Base-by-base conservation (phyloP, 2,113 vertebrate species). In the Aspiorhynchus laticeps region DNA sequence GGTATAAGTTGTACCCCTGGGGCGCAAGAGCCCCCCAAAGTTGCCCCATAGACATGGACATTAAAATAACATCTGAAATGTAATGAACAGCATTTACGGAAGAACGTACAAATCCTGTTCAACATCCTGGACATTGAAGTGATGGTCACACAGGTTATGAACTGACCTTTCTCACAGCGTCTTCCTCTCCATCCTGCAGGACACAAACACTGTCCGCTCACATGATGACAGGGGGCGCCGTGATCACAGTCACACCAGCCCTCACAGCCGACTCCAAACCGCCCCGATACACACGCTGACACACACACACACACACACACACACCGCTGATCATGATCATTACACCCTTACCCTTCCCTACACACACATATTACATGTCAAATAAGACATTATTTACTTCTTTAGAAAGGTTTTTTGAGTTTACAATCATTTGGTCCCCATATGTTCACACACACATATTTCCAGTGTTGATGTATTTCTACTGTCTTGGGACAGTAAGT, bases 111-210 rank as follows among this genome's bases (percentile, higher is more conserved):
- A 9, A 3, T 61, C 56, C 24, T n/a, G 59, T n/a, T 61, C 59
- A n/a, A 53, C 51, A 53, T 53, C 0, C 51, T 53, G 51, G 51
- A 53, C 51, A 53, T 7, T 53, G 51, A 51, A 51, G 59, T 61
- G 59, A 61, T 4, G 3, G 59, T 61, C 59, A 63, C 59, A 63
- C 2, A 81, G 48, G 4, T 21, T 15, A 33, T 31, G 5, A 0
- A 24, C 95, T 93, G 86, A 97, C 96, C 93, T 31, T 92, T 93
- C 90, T 96, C 95, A 0, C 97, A 98, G 77, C 78, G 94, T 1
- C 11, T 90, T 53, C 97, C 97, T 88, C 96, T 94, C 98, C 97
- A 97, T 9, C 98, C 97, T 0, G 4, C 87, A 0, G 95, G 94
- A 28, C 98, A 99, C 8, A 92, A 88, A 5, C 98, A 98, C 12